These are phyloP conservation scores for Diarsia rubi DNA, from an alignment of 2,888 invertebrate species.

Conservation along the genomic window DNA sequence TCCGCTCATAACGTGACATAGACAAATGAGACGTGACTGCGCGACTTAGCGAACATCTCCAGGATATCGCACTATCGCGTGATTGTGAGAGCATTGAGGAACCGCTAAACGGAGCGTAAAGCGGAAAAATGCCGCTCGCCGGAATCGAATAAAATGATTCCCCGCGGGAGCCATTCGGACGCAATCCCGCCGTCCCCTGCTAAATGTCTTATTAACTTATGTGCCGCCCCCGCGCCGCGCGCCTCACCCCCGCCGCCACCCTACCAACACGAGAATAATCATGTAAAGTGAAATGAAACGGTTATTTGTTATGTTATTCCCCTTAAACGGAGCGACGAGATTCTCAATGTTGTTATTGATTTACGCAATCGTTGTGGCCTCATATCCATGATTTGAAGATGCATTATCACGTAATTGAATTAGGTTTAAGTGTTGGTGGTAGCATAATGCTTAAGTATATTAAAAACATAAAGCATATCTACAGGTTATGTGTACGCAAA, in stretches of 20 bases:
- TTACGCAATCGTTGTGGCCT: conserved; percentile 81
- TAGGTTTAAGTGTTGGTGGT: conserved; percentile 25
- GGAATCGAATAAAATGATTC: conserved; percentile 94
- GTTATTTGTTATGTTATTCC: conserved; percentile 90
- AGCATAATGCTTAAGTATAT: conserved; percentile 1
- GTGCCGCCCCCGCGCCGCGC: conserved; percentile 81
- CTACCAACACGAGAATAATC: conserved; percentile 89
- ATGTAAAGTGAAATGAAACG: conserved; percentile 91
- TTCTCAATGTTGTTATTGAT: conserved; percentile 83
- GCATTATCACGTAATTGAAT: conserved; percentile 59
- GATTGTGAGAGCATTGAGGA: conserved; percentile 81
- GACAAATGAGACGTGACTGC: conserved; percentile 80
- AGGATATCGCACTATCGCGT: conserved; percentile 72
- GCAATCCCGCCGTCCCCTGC: conserved; percentile 91
- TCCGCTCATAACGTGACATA: conserved; percentile 77
- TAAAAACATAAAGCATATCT: neutral
- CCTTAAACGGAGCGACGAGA: conserved; percentile 84
- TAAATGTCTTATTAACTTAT: conserved; percentile 91
- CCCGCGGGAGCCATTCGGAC: conserved; percentile 93
- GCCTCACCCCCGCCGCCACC: conserved; percentile 73
- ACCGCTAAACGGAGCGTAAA: conserved; percentile 90
- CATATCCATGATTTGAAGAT: conserved; percentile 69
- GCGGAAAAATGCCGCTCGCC: conserved; percentile 90
- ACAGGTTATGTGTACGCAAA: neutral
- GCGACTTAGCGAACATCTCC: conserved; percentile 64